Base-by-base conservation (phyloP, 2,113 vertebrate genomes). In the Delphinapterus leucas region DNA sequence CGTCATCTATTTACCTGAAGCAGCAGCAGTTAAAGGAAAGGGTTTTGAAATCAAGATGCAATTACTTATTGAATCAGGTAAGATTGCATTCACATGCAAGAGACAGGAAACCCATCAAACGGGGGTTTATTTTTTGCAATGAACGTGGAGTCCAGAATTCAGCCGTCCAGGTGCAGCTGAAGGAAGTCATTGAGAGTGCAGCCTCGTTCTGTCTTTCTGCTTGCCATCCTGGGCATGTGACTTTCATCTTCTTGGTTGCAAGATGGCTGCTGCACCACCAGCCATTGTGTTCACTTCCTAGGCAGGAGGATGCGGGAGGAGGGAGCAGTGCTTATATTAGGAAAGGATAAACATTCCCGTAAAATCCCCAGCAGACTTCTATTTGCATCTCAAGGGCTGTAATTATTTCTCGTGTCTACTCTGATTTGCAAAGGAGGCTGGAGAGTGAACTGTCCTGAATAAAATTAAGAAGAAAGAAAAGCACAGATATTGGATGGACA, bases 21-120 rank as follows among this genome's bases (percentile, higher is more conserved):
- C 73, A 70, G 77, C 60, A 36, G 89, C 73, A 14, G 2, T 67
- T 58, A 65, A 79, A 79, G 76, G 81, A 20, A 82, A 68, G 49
- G 15, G 25, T 91, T 95, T 93, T 38, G 81, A 96, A 95, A 96
- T 97, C 49, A 58, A 73, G 96, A 86, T 61, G 67, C 73, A 85
- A 86, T 96, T 74, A 84, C 81, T 81, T 85, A 90, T 20, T 88
- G 97, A 93, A 88, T 95, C 77, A 49, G 73, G 55, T 79, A 68
- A 79, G 95, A 90, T 76, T 83, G 58, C 92, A 67, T 93, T 88
- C 53, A 84, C 95, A 90, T n/a, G 95, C 63, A 55, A 53, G 86
- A 82, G 74, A 80, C 2, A 36, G 58, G 71, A 95, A 71, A 71
- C 18, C 13, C 74, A 81, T 25, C 80, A 84, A 65, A 70, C 47